Base-by-base conservation (phyloP, 2,888 invertebrate species). In the Drosophila incognita region DNA sequence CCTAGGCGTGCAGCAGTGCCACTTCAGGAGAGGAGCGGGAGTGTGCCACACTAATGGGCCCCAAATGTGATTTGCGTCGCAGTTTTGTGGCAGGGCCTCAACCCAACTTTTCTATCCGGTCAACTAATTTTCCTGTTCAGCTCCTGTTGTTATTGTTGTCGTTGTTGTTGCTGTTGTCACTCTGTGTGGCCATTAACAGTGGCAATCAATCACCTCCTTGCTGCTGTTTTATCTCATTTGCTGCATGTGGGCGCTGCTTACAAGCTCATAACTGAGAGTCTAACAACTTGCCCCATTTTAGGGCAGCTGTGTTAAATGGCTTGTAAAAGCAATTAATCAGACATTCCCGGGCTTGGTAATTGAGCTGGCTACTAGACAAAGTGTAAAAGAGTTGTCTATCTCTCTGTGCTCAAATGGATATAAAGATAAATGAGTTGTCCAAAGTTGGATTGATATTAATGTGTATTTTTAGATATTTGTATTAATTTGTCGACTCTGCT, bases 251-350 rank as follows among this genome's bases (percentile, higher is more conserved):
- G 52, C 51, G 57, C 31, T 40, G 79, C 62, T 59, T 66, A 77
- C 79, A 74, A 57, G 69, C 76, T 49, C 63, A 79, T 76, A 71
- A 73, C 69, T 38, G 69, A 52, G 63, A 38, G 62, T 31, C 18
- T 27, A 58, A 83, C 71, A 73, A 69, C 63, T 57, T 52, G 65
- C 35, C 36, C 63, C 42, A 67, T 66, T 46, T 81, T 21, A 27
- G 51, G 61, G 49, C 70, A 68, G 65, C 68, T 74, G 69, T 74
- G 77, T 63, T 77, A 29, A 74, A 57, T 65, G 69, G 66, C 48
- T 53, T 36, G 67, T 58, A 38, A 53, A 69, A 49, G 61, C 69
- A 79, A 82, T 82, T 82, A 82, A 84, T 79, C 84, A 78, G 61
- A 24, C 38, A 24, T 62, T 62, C 21, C 7, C 33, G 46, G 33